Conservation (phyloP, 1,140 invertebrate species). For the Caenorhabditis latens region DNA sequence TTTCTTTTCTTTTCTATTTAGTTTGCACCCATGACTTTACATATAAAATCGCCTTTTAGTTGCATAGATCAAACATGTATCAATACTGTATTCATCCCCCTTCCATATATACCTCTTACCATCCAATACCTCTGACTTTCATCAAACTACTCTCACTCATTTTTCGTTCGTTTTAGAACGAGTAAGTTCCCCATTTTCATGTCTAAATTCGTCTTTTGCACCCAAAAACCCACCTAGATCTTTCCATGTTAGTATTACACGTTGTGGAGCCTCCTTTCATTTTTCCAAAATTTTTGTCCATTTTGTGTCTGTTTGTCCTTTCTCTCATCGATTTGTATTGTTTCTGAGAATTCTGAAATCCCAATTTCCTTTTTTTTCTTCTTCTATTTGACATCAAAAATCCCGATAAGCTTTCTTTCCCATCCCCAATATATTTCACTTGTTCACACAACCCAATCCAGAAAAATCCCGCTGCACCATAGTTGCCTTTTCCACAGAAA, state of each 20-base stretch:
- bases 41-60: slow-evolving; percentile 24
- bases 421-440: slow-evolving; percentile 6
- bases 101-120: slow-evolving; percentile 8
- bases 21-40: background rate
- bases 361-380: too few species aligned
- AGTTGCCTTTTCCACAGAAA: slow-evolving; percentile 12
- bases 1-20: slow-evolving; percentile 6
- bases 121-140: background rate
- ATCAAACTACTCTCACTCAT: background rate
- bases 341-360: background rate
- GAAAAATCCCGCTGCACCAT: slow-evolving; percentile 44
- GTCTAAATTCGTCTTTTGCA: too few species aligned
- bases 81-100: slow-evolving; percentile 20
- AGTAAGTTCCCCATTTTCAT: too few species aligned
- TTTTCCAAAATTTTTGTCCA: slow-evolving; percentile 1
- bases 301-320: background rate
- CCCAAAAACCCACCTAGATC: background rate
- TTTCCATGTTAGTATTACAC: slow-evolving; percentile 49
- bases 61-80: slow-evolving; percentile 21
- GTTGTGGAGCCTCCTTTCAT: slow-evolving; percentile 9
- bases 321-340: background rate
- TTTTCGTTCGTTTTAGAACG: slow-evolving; percentile 41
- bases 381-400: background rate
- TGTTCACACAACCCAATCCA: background rate
- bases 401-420: slow-evolving; percentile 50